Conservation (phyloP, 2,797 vertebrate genomes). For the Pangasius macronema region DNA sequence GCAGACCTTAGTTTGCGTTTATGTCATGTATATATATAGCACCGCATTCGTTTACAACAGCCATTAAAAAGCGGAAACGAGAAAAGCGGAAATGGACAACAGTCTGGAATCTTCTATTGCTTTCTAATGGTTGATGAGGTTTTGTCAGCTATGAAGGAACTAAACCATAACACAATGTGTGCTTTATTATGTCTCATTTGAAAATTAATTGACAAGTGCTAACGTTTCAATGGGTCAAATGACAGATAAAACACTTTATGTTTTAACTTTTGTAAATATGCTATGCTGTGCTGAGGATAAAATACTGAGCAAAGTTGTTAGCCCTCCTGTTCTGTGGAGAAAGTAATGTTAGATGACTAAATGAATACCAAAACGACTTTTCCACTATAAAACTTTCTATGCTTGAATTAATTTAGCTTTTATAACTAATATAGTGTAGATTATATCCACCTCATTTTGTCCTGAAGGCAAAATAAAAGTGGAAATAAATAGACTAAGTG, state of each 20-base stretch:
- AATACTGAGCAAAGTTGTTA: not conserved
- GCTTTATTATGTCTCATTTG: not conserved
- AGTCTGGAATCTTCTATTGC: not conserved
- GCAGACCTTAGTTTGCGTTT: not conserved
- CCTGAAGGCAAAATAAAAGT: not conserved
- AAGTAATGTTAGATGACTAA: not conserved
- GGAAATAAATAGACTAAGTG: too few species aligned
- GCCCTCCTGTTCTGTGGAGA: not conserved
- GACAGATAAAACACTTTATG: not conserved
- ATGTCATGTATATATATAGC: not conserved
- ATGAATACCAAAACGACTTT: not conserved
- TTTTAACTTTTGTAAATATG: not conserved
- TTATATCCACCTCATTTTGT: not conserved
- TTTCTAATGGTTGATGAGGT: not conserved
- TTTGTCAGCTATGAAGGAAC: not conserved
- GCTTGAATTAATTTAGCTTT: not conserved
- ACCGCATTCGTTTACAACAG: not conserved
- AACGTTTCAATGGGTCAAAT: not conserved
- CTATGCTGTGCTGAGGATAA: not conserved
- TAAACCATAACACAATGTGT: not conserved
- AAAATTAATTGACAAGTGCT: not conserved
- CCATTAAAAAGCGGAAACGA: not conserved
- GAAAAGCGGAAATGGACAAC: not conserved
- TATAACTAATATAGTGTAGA: not conserved
- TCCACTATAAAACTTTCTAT: not conserved